Evolutionary conservation across 2,113 vertebrate species (phyloP).

Genomic region (Eulemur rufifrons): DNA sequence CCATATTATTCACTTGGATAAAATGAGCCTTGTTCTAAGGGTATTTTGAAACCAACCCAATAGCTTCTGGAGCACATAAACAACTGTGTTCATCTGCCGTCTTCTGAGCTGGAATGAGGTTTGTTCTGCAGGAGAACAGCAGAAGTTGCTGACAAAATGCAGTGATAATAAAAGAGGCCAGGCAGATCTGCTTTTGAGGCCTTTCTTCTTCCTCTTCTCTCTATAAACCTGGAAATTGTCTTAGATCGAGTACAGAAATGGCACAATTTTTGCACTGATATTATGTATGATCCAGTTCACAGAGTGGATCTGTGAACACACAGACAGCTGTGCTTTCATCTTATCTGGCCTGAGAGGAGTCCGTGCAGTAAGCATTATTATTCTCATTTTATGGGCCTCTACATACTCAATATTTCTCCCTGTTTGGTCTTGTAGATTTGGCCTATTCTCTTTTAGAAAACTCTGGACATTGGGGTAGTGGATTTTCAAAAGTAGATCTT

Average conservation of each 20-base stretch:
- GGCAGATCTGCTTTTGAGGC: background rate
- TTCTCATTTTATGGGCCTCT: background rate
- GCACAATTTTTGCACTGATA: background rate
- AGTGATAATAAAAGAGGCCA: background rate
- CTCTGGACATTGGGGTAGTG: background rate
- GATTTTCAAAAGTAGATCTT: background rate
- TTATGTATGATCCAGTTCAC: background rate
- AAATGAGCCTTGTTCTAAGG: slow-evolving; percentile 49
- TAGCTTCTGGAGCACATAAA: background rate
- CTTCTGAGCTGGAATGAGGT: background rate
- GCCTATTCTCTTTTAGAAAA: background rate
- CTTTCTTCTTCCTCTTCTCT: background rate
- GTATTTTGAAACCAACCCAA: slow-evolving; percentile 10
- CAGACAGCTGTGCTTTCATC: background rate
- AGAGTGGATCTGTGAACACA: background rate
- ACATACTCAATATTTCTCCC: background rate
- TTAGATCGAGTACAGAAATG: background rate
- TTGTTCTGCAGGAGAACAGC: background rate
- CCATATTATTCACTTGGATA: slow-evolving; percentile 59
- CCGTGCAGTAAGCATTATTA: background rate
- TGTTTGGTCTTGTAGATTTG: background rate
- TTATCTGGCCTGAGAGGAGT: background rate
- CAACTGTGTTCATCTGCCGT: background rate
- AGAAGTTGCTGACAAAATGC: slow-evolving; percentile 8
- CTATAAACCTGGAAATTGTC: background rate